These are phyloP conservation scores for Dicyrtoma fusca DNA, from an alignment of 2,888 invertebrate species.

Conservation along the genomic window DNA sequence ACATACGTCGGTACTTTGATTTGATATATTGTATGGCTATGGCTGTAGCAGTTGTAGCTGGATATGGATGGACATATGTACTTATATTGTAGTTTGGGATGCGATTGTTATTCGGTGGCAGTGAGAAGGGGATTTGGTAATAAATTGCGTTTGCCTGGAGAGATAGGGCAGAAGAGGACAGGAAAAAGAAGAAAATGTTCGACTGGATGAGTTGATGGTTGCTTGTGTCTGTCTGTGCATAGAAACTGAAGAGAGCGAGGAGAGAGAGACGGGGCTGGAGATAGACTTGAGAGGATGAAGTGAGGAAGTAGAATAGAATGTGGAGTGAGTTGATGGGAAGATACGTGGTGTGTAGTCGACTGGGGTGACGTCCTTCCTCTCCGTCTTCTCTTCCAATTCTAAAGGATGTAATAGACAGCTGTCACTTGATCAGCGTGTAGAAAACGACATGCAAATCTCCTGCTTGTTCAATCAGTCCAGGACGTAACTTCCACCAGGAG, in stretches of 20 bases:
- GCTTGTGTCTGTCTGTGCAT: background rate
- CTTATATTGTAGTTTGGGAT: too few species aligned
- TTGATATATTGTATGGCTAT: too few species aligned
- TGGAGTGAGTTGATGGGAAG: conserved; percentile 27
- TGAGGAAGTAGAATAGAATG: conserved; percentile 26
- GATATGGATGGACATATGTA: too few species aligned
- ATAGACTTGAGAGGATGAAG: conserved; percentile 17
- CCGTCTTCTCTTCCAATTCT: conserved; percentile 26
- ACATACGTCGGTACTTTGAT: too few species aligned
- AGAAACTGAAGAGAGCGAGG: background rate
- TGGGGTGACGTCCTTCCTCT: conserved; percentile 28
- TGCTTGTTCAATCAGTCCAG: conserved; percentile 30
- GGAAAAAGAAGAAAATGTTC: background rate
- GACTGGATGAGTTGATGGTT: conserved; percentile 9
- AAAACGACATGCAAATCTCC: conserved; percentile 44
- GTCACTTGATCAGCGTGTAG: conserved; percentile 42
- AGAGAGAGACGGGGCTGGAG: background rate
- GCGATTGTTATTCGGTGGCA: too few species aligned
- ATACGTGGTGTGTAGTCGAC: conserved; percentile 23
- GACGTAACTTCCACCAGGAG: background rate
- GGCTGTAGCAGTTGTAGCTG: too few species aligned
- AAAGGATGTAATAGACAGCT: conserved; percentile 44
- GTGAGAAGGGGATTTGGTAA: too few species aligned
- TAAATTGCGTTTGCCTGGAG: too few species aligned
- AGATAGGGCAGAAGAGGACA: too few species aligned